These are phyloP conservation scores for Noctilio leporinus DNA, from an alignment of 2,113 vertebrate genomes.

Conservation along the genomic window DNA sequence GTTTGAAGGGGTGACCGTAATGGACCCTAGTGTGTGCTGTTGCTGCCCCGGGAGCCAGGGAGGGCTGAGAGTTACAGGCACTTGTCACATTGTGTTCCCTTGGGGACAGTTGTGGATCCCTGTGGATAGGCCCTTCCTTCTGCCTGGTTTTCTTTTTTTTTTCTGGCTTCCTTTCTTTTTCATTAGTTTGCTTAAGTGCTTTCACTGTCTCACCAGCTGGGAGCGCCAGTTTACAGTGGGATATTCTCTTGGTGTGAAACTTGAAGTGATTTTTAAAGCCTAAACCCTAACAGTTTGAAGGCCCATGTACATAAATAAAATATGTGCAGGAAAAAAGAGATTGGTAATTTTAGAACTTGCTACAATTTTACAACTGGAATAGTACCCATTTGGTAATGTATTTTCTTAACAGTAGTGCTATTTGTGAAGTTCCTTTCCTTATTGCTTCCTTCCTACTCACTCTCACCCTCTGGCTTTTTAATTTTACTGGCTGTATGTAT, in stretches of 20 bases:
- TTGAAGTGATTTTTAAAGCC: slow-evolving; percentile 58
- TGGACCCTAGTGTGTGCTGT: neutral
- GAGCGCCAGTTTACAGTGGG: slow-evolving; percentile 52
- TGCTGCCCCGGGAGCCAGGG: neutral
- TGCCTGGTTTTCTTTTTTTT: neutral
- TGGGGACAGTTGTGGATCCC: neutral
- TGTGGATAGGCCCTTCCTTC: neutral
- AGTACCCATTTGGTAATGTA: neutral
- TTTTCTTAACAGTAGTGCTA: neutral
- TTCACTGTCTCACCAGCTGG: slow-evolving; percentile 52
- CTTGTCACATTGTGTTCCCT: neutral
- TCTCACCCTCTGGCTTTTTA: neutral
- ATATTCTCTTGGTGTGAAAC: slow-evolving; percentile 63
- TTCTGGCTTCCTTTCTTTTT: neutral
- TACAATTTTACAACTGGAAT: slow-evolving; percentile 16
- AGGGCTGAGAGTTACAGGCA: neutral
- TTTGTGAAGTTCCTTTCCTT: neutral
- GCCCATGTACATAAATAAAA: slow-evolving; percentile 46
- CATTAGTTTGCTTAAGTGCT: slow-evolving; percentile 26
- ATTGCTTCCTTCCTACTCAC: neutral
- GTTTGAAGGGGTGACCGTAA: neutral
- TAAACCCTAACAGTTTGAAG: slow-evolving; percentile 46
- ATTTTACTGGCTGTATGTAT: neutral
- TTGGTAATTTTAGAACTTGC: slow-evolving; percentile 44
- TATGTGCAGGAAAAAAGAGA: neutral